Percentiles rank a stretch among this genome's conserved stretches.
Conservation (phyloP, 1,140 invertebrate species). For the Bombyx mandarina region DNA sequence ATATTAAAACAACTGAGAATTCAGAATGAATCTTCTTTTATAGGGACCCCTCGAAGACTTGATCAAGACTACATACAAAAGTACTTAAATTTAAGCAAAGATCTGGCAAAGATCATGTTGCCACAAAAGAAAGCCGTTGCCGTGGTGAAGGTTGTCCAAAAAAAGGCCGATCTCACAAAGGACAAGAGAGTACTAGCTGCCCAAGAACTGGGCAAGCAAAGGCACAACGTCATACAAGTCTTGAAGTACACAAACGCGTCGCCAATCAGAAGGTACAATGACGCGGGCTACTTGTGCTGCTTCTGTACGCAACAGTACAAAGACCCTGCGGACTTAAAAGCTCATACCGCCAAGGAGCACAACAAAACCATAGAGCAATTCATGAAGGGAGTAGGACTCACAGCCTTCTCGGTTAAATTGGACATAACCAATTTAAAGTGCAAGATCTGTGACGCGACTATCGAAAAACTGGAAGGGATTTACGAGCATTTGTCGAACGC, state of each 20-base stretch:
- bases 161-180: not conserved
- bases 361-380: conserved; percentile 23
- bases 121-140: no score
- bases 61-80: no score
- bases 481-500: conserved; percentile 18
- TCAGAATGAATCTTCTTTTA: not conserved
- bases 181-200: not conserved
- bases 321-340: conserved; percentile 24
- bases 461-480: conserved; percentile 15
- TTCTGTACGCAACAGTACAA: conserved; percentile 26
- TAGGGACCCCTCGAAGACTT: no score
- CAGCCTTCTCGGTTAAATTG: conserved; percentile 27
- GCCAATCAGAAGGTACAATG: conserved; percentile 22
- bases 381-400: conserved; percentile 13
- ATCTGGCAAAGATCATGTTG: no score
- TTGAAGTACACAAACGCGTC: conserved; percentile 37
- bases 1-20: not conserved
- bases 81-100: no score
- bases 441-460: conserved; percentile 14
- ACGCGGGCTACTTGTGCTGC: conserved; percentile 27
- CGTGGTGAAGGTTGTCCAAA: not conserved
- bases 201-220: conserved; percentile 24
- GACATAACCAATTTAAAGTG: conserved; percentile 32
- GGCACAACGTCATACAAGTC: conserved; percentile 24
- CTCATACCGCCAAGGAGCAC: conserved; percentile 23